Evolutionary conservation across 2,797 vertebrate genomes (phyloP).

Genomic region (Sebastes kiyomatsui): DNA sequence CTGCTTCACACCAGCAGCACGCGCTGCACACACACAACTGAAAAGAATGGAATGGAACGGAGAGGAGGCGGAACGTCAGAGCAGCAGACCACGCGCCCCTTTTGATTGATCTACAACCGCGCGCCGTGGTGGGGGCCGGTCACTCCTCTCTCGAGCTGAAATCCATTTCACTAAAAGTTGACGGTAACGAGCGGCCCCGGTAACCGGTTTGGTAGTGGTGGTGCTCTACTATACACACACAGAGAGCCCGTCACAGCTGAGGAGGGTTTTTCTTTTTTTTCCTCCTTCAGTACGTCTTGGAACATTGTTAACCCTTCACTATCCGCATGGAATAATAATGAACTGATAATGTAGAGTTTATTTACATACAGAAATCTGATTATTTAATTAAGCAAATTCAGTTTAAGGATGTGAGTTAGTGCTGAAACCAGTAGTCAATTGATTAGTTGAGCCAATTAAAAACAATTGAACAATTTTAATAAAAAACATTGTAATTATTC

Average conservation of each 20-base stretch:
- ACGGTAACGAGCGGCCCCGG: slow-evolving; percentile 53
- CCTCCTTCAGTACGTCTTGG: slow-evolving; percentile 46
- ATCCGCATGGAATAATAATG: slow-evolving; percentile 1
- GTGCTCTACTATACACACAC: background rate
- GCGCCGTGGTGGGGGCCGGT: slow-evolving; percentile 40
- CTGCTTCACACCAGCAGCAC: slow-evolving; percentile 35
- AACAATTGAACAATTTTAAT: no score
- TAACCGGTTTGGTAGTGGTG: slow-evolving; percentile 38
- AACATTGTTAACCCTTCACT: slow-evolving; percentile 71
- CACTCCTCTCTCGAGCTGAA: slow-evolving; percentile 32
- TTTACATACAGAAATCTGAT: background rate
- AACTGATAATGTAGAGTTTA: background rate
- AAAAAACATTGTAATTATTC: background rate
- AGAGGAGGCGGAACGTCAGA: background rate
- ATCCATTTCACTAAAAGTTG: slow-evolving; percentile 65
- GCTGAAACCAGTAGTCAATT: background rate
- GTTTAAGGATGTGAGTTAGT: background rate
- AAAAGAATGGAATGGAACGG: background rate
- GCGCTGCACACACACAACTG: slow-evolving; percentile 33
- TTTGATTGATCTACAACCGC: slow-evolving; percentile 57
- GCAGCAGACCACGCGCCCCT: slow-evolving; percentile 49
- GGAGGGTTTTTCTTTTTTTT: slow-evolving; percentile 32
- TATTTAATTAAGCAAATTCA: background rate
- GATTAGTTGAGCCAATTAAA: background rate
- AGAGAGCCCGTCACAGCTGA: slow-evolving; percentile 43